Base-by-base conservation (phyloP, 2,888 invertebrate genomes). In the Hololepta plana region DNA sequence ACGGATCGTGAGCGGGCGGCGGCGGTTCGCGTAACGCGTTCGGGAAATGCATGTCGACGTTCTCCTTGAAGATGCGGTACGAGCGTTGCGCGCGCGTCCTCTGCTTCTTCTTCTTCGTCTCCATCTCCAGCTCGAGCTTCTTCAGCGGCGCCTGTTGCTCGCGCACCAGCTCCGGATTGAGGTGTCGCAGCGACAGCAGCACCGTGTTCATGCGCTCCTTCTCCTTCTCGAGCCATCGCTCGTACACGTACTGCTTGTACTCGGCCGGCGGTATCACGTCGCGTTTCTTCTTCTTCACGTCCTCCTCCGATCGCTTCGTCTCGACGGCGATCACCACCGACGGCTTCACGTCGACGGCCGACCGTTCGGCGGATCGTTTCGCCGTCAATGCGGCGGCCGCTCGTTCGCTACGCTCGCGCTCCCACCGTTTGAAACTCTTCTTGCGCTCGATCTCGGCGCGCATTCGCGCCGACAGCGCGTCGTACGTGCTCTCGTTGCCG, bases 21-120 rank as follows among this genome's bases (percentile, higher is more conserved):
- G n/a, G n/a, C 12, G 5, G 20, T 11, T 22, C 24, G 12, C 60
- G 59, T 16, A 64, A 54, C 15, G 64, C 63, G 41, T 70, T 67
- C 1, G 72, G 71, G 38, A 72, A 70, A 8, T 68, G 45, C 44
- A 51, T 57, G 35, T 62, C 62, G 1, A 74, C 62, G 1, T 69
- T 67, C 19, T 74, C 68, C 35, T 68, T 65, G 38, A 77, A 77
- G 35, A 76, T 64, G 4, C 54, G 55, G 33, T 65, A 62, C 32
- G 67, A 64, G 34, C 62, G 59, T 40, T 60, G 60, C 51, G 71
- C 55, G 14, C 62, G 60, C 26, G 63, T 59, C 12, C 58, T 48
- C 50, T 68, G 64, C 43, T 66, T 61, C 35, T 55, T 49, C 39
- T 63, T 63, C 41, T 69, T 71, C 31, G 58, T 58, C 30, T 59